These are phyloP conservation scores for Standfussiana lucernea DNA, from an alignment of 2,888 invertebrate genomes.

Conservation along the genomic window DNA sequence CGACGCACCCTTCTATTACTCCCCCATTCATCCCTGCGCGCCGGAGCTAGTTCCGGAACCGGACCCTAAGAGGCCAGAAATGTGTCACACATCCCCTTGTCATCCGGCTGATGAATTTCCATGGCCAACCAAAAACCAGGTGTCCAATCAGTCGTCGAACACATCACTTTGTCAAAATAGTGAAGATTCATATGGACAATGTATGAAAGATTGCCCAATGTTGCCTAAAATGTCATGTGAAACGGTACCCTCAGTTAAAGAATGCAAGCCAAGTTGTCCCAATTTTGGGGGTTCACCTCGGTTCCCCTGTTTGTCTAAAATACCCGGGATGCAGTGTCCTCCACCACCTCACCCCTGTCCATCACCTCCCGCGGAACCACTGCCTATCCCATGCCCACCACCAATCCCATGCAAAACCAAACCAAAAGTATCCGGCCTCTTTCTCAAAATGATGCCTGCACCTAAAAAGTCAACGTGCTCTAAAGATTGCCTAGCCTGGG, in stretches of 20 bases:
- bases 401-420: constrained; percentile 20
- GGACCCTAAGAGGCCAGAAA: neutral
- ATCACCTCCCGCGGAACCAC: constrained; percentile 13
- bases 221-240: constrained; percentile 61
- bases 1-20: constrained; percentile 51
- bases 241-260: constrained; percentile 47
- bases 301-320: constrained; percentile 27
- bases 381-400: neutral
- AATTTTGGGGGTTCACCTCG: constrained; percentile 43
- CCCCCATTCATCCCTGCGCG: constrained; percentile 60
- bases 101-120: constrained; percentile 32
- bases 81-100: constrained; percentile 36
- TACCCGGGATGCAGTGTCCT: constrained; percentile 53
- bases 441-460: constrained; percentile 73
- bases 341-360: neutral
- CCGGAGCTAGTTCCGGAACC: constrained; percentile 17
- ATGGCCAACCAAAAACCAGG: constrained; percentile 53
- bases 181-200: constrained; percentile 4
- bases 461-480: constrained; percentile 61
- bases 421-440: constrained; percentile 69
- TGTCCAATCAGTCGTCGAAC: constrained; percentile 43
- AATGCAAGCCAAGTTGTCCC: constrained; percentile 66
- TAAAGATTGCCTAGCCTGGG: constrained; percentile 65
- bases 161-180: constrained; percentile 20
- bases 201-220: constrained; percentile 39